Base-by-base conservation (phyloP, 2,113 vertebrate species). In the Agapornis roseicollis region DNA sequence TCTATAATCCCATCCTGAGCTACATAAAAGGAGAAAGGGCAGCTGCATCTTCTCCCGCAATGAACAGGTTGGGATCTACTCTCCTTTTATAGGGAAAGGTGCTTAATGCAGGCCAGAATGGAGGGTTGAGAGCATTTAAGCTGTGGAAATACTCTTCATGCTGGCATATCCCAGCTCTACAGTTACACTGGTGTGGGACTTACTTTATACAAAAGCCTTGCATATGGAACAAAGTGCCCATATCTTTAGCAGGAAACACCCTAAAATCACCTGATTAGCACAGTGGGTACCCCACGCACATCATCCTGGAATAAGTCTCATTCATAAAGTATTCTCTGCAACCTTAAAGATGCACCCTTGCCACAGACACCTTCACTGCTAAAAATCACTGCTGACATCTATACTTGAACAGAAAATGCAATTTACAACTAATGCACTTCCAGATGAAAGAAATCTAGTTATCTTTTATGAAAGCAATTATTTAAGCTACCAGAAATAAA, bases 381-480 rank as follows among this genome's bases (percentile, higher is more conserved):
- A 65, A 91, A 94, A 96, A 86, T 93, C 77, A 64, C 44, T 29
- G 56, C 50, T 93, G 94, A 95, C 92, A 84, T 74, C 73, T 41
- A 88, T 37, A 39, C 69, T 95, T 94, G 78, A 92, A 85, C 70
- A 85, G 88, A 89, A 96, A 89, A 97, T 49, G 70, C 84, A 94
- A 49, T 94, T 96, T 96, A 81, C 61, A 93, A 74, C 85, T 81
- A 79, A 72, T 19, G 5, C 71, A 78, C 69, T 76, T 95, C 69
- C 76, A 92, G 85, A 90, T 69, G 88, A 93, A 96, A 94, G 90
- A 90, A 95, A 96, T 65, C 80, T 71, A 74, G 90, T 93, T 94
- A 91, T 76, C 82, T 95, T 94, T 92, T 76, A 94, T 86, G 85
- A 96, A 94, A 96, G 90, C 92, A 91, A 95, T 95, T 95, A 95